Conservation (phyloP, 2,797 vertebrate genomes). For the Thaleichthys pacificus region DNA sequence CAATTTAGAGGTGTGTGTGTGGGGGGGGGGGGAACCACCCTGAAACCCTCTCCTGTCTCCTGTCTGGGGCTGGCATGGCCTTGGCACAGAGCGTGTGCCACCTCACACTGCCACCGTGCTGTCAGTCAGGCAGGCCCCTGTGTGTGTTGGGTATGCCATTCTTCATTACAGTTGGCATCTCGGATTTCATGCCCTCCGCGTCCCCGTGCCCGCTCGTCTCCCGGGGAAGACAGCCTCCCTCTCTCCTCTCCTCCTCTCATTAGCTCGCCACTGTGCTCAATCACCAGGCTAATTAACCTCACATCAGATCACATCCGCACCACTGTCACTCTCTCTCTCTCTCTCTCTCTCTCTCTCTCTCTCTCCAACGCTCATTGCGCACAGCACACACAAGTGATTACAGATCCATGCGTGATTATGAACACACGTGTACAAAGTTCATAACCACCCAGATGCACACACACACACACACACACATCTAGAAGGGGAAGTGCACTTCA, state of each 20-base stretch:
- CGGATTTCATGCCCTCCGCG: slow-evolving; percentile 96
- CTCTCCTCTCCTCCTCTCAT: slow-evolving; percentile 71
- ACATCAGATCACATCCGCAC: slow-evolving; percentile 76
- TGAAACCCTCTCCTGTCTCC: slow-evolving; percentile 56
- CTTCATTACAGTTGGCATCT: slow-evolving; percentile 99
- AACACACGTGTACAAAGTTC: slow-evolving; percentile 19
- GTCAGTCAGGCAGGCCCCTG: slow-evolving; percentile 81
- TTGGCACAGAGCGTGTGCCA: slow-evolving; percentile 67
- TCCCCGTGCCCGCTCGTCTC: slow-evolving; percentile 86
- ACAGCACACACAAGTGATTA: slow-evolving; percentile 38
- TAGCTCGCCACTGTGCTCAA: slow-evolving; percentile 77
- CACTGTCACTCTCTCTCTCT: slow-evolving; percentile 59
- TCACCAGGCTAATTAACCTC: slow-evolving; percentile 81
- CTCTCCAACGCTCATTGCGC: neutral
- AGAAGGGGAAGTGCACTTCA: slow-evolving; percentile 59
- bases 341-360: neutral
- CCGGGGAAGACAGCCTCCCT: slow-evolving; percentile 80
- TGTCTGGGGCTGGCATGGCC: slow-evolving; percentile 65
- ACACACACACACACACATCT: slow-evolving; percentile 6
- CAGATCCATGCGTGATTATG: slow-evolving; percentile 3
- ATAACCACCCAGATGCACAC: slow-evolving; percentile 19
- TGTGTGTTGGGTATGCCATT: slow-evolving; percentile 83
- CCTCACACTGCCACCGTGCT: slow-evolving; percentile 79
- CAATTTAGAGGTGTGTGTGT: slow-evolving; percentile 36
- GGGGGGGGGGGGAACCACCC: slow-evolving; percentile 43